Evolutionary conservation across 2,113 vertebrate genomes (phyloP).

Genomic region (Lucifuga dentata): DNA sequence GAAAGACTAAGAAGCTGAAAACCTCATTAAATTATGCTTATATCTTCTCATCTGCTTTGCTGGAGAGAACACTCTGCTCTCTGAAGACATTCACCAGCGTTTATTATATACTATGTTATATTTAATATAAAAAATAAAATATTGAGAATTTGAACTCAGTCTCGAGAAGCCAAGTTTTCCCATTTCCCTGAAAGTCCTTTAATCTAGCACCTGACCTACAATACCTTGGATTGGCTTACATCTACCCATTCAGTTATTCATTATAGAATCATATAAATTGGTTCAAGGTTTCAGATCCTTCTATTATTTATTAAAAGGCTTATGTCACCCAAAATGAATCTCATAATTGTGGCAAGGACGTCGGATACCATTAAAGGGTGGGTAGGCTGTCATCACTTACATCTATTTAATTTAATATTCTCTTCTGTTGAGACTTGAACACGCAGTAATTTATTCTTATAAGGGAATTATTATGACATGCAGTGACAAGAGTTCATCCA

Average conservation of each 20-base stretch:
- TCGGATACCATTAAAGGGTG: constrained; percentile 2
- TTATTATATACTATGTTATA: too few species aligned
- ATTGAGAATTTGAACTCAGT: too few species aligned
- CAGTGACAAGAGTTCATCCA: constrained; percentile 8
- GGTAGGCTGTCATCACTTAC: not conserved
- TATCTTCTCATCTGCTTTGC: too few species aligned
- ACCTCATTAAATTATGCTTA: too few species aligned
- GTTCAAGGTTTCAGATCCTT: not conserved
- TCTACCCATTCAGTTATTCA: not conserved
- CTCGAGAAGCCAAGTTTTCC: too few species aligned
- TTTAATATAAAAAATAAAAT: too few species aligned
- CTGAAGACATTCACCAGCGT: too few species aligned
- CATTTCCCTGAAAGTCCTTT: too few species aligned
- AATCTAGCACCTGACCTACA: not conserved
- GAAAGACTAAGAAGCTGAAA: too few species aligned
- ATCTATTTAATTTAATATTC: constrained; percentile 17
- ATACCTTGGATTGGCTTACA: not conserved
- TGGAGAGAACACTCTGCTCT: too few species aligned
- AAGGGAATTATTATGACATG: not conserved
- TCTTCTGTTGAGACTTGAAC: constrained; percentile 10
- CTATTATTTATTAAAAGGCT: constrained; percentile 9
- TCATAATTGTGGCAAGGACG: not conserved
- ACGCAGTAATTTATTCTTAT: not conserved
- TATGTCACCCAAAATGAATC: constrained; percentile 6
- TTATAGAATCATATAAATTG: constrained; percentile 3